These are phyloP conservation scores for Avahi laniger DNA, from an alignment of 2,797 vertebrate species.

Conservation along the genomic window DNA sequence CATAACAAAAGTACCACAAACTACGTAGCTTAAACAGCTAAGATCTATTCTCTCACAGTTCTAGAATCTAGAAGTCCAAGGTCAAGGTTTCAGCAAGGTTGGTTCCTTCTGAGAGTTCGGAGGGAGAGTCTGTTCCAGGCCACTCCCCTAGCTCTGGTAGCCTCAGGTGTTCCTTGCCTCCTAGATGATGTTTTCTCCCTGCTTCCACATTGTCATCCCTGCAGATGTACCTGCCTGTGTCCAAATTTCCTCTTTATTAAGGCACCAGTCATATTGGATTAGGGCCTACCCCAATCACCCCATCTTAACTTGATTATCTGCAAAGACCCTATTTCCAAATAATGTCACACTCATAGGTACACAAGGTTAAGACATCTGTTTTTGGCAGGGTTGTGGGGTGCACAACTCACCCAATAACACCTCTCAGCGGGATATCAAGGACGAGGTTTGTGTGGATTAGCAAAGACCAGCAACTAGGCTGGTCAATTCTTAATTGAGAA, in stretches of 20 bases:
- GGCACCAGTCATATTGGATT: background rate
- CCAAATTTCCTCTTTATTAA: background rate
- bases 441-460: background rate
- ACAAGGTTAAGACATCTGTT: background rate
- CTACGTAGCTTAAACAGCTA: background rate
- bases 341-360: background rate
- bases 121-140: background rate
- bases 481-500: background rate
- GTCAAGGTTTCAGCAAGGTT: background rate
- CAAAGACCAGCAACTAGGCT: background rate
- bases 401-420: background rate
- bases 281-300: background rate
- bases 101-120: background rate
- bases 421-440: background rate
- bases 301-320: background rate
- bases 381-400: background rate
- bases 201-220: background rate
- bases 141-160: background rate
- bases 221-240: background rate
- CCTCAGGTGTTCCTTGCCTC: background rate
- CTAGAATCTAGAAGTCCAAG: background rate
- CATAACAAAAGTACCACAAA: background rate
- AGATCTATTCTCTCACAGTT: background rate
- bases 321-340: background rate
- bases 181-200: background rate